A percentile compares a stretch with the other conserved stretches of the same genome.
Evolutionary conservation across 2,113 vertebrate genomes (phyloP).

Genomic region (Chloropsis cyanopogon): DNA sequence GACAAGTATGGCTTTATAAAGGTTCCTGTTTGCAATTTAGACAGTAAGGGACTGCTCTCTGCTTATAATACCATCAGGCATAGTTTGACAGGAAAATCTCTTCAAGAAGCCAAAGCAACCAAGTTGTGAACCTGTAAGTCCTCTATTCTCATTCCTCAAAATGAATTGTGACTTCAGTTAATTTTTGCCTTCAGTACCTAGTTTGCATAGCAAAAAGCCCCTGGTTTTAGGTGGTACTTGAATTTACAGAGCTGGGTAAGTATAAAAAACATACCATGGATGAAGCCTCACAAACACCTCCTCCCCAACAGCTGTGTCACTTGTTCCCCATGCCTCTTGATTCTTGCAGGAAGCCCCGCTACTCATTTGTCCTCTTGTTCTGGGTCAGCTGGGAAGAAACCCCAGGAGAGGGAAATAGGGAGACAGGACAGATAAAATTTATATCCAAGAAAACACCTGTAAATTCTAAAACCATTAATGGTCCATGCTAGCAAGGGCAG

Average conservation of each 20-base stretch:
- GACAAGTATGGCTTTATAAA: slow-evolving; percentile 26
- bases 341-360: neutral
- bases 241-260: neutral
- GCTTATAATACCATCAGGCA: neutral
- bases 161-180: neutral
- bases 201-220: neutral
- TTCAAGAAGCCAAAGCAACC: neutral
- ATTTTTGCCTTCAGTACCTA: neutral
- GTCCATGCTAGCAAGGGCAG: neutral
- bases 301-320: neutral
- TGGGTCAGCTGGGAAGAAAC: neutral
- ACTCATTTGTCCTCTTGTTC: neutral
- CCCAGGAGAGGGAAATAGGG: neutral
- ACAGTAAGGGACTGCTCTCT: neutral
- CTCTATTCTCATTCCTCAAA: neutral
- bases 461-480: neutral
- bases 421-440: neutral
- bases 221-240: neutral
- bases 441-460: neutral
- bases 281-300: neutral
- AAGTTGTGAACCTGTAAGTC: neutral
- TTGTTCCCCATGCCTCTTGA: neutral
- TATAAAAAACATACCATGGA: neutral
- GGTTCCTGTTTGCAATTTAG: neutral
- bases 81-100: neutral